Evolutionary conservation across 2,113 vertebrate species (phyloP), one percentile per base, ranked within the genome.

Genomic region (Synchiropus splendidus): DNA sequence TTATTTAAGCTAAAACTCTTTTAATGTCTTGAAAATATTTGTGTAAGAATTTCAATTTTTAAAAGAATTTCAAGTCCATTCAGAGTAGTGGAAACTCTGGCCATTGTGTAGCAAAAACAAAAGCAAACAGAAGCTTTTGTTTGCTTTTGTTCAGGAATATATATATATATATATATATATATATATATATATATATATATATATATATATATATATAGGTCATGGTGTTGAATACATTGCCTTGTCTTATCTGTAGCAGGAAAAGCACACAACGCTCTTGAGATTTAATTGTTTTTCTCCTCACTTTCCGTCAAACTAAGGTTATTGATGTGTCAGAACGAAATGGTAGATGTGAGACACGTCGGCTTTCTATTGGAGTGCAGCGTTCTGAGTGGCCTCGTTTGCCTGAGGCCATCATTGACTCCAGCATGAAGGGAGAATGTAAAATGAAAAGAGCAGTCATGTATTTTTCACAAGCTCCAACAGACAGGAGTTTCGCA

Each of bases 391-490:
- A 44, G 55, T 62, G 70, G 48, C 60, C 67, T 54, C 47, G 32
- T 75, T 66, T 64, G 82, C 78, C 70, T 72, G 57, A 55, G 77
- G 77, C 75, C 60, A 56, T 68, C 75, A 72, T 81, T 74, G 77
- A 79, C 74, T 78, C 58, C 69, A 51, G 72, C 76, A 69, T 76
- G 72, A 75, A 71, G 74, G 67, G 48, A 72, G 74, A 80, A 72
- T 72, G 76, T 74, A 69, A 77, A 79, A 78, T 74, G 67, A 80
- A 81, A 82, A 81, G 67, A 67, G 63, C 64, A 66, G 69, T 80
- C 74, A 73, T 83, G 72, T 77, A 75, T 83, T 83, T 83, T 81
- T 81, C 64, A 81, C 72, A 51, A 70, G 68, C 78, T 73, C 71
- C 74, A 75, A 75, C 70, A 74, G 74, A 77, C 69, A 63, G 62